Percentiles rank a stretch among this genome's conserved stretches.
phyloP scores from a whole-genome alignment of 2,113 vertebrate species.

The Microcebus murinus region DNA sequence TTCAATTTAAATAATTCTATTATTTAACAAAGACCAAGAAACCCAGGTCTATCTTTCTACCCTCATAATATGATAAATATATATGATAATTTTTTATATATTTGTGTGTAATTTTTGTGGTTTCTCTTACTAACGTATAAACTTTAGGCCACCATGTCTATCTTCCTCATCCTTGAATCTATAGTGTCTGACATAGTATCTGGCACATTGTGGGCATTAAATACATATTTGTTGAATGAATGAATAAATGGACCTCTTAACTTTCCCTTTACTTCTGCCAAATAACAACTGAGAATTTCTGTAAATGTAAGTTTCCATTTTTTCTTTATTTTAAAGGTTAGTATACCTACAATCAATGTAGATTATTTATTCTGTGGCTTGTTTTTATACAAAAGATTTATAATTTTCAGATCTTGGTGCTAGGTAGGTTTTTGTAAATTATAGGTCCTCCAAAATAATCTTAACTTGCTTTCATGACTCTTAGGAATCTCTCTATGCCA shows the following conservation, averaged over 20 bases:
- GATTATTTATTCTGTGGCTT: background rate
- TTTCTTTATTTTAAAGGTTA: background rate
- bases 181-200: background rate
- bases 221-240: background rate
- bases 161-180: background rate
- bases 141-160: background rate
- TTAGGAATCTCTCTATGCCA: background rate
- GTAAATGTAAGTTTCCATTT: background rate
- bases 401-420: background rate
- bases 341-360: background rate
- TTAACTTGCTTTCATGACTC: background rate
- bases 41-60: background rate
- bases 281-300: background rate
- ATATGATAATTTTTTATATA: background rate
- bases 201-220: background rate
- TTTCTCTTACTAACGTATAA: background rate
- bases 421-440: background rate
- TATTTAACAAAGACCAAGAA: background rate
- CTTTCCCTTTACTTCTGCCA: background rate
- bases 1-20: background rate
- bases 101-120: background rate
- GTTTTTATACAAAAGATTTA: background rate
- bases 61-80: background rate
- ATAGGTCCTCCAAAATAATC: background rate
- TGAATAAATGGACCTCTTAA: background rate